Percentiles rank a stretch among this genome's conserved stretches.
Evolutionary conservation across 2,113 vertebrate genomes (phyloP).

Genomic region (Zosterops hypoxanthus): DNA sequence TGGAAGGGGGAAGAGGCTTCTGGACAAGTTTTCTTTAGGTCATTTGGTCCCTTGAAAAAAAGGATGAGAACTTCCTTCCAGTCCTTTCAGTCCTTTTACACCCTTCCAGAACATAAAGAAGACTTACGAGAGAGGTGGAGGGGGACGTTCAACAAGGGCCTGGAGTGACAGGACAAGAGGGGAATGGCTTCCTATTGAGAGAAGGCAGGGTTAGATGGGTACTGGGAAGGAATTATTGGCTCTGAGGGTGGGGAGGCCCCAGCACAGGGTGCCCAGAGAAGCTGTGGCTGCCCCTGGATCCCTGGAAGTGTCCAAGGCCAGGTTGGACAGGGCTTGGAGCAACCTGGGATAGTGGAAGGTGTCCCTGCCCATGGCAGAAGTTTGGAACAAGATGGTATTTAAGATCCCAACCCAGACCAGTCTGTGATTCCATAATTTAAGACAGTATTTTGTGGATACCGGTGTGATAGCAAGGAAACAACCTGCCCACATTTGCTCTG

Average conservation of each 20-base stretch:
- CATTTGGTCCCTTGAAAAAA: background rate
- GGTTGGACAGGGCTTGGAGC: accelerated
- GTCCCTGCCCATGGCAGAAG: too few species aligned
- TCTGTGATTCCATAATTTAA: background rate
- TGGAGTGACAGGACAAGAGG: background rate
- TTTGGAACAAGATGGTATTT: background rate
- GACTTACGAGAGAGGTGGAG: background rate
- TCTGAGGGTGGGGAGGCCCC: background rate
- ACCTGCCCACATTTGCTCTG: background rate
- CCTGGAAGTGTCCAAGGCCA: background rate
- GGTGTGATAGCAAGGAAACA: background rate
- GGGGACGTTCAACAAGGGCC: background rate
- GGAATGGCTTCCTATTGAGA: background rate
- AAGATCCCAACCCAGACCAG: background rate
- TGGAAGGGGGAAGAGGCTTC: background rate
- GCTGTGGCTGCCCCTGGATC: background rate
- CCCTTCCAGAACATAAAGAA: background rate
- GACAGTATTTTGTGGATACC: background rate
- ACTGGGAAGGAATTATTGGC: background rate
- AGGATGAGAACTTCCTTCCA: background rate
- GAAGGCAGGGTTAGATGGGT: background rate
- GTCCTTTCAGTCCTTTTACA: background rate
- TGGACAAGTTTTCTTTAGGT: background rate
- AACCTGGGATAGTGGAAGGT: accelerated
- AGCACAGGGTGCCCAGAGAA: background rate